Evolutionary conservation across 2,888 invertebrate genomes (phyloP).

Genomic region (Mycalesis mineus): DNA sequence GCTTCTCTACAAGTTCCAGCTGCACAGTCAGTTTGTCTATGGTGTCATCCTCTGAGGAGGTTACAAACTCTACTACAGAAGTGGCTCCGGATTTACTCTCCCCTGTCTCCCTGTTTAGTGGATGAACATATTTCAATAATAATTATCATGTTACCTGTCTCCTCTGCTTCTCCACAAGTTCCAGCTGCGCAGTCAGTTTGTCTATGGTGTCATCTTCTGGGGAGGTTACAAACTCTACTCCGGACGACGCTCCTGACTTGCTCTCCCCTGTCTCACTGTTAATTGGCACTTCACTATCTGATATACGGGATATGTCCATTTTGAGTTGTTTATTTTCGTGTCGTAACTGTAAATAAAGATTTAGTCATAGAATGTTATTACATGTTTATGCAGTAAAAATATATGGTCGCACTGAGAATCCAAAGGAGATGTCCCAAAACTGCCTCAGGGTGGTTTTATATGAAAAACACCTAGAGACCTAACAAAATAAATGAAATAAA

Average conservation of each 20-base stretch:
- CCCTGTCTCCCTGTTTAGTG: constrained; percentile 38
- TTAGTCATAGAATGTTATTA: too few species aligned
- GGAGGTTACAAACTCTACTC: constrained; percentile 67
- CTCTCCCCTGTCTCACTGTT: constrained; percentile 41
- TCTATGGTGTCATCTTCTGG: constrained; percentile 70
- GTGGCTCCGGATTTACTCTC: constrained; percentile 48
- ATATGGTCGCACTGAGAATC: too few species aligned
- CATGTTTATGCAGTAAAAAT: too few species aligned
- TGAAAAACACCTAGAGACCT: too few species aligned
- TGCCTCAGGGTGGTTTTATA: too few species aligned
- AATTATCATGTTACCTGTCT: constrained; percentile 56
- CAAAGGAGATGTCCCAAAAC: too few species aligned
- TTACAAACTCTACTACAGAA: constrained; percentile 66
- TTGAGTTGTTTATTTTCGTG: constrained; percentile 64
- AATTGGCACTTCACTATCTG: constrained; percentile 35
- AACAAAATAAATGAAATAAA: too few species aligned
- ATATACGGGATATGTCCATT: constrained; percentile 43
- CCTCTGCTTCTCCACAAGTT: constrained; percentile 65
- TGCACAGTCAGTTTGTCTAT: constrained; percentile 67
- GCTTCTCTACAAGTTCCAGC: constrained; percentile 64
- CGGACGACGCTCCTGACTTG: constrained; percentile 53
- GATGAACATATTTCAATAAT: too few species aligned
- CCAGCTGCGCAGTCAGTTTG: constrained; percentile 64
- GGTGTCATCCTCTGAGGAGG: constrained; percentile 68
- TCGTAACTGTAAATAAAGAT: constrained; percentile 49